Base-by-base conservation (phyloP, 2,888 invertebrate species). In the Prosapia bicincta region DNA sequence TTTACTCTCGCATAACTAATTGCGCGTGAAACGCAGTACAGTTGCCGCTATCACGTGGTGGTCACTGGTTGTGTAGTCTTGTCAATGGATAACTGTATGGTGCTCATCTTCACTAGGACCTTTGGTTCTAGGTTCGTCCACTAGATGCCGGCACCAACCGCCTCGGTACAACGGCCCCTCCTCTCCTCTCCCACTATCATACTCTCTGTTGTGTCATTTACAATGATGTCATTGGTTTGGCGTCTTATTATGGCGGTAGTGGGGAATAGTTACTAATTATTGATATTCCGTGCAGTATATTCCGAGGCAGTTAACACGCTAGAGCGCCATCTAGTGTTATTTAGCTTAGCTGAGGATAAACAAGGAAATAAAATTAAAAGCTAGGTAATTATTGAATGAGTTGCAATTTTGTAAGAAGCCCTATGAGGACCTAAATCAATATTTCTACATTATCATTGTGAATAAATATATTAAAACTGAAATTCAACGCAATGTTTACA, bases 71-170 rank as follows among this genome's bases (percentile, higher is more conserved):
- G 54, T 20, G 54, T 54, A 20, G 54, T 54, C 20, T 54, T 72
- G 68, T 69, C 74, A 66, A 67, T 68, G 73, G 73, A 54, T 68
- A 73, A 73, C 32, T 73, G 73, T 73, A 43, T n/a, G 54, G 26
- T 32, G 69, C 74, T 69, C 74, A 74, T 74, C 74, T 74, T 74
- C 74, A 71, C 69, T 69, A 67, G 65, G 65, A 54, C n/a, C 54
- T 54, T 54, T 54, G 54, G 69, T 74, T 74, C 69, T 23, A 26
- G 69, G 20, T 6, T 28, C n/a, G n/a, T 25, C 74, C 74, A 69
- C 74, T 23, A 74, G 74, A 32, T 23, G 30, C 26, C 74, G 69
- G 69, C 74, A 74, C 24, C 74, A 69, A 20, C 74, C 74, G 28
- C n/a, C 30, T 65, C 69, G 54, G n/a, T 20, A 10, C 20, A 3